Percentiles rank a stretch among this genome's conserved stretches.
Conservation (phyloP, 2,797 vertebrate species). For the Pristis pectinata region DNA sequence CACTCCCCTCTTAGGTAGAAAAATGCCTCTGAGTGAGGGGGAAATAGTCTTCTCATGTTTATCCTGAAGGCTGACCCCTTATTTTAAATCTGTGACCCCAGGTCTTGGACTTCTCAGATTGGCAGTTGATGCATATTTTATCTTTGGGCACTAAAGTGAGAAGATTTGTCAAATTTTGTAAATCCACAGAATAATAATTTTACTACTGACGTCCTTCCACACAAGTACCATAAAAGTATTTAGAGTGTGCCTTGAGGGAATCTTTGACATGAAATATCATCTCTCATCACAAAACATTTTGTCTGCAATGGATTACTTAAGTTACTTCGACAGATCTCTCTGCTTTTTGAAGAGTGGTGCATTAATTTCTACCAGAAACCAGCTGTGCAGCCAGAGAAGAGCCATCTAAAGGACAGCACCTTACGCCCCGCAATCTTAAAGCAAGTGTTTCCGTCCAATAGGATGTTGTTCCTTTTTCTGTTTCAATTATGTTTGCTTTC, state of each 20-base stretch:
- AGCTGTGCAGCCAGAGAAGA: neutral
- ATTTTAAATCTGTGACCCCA: too few species aligned
- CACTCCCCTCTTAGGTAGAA: too few species aligned
- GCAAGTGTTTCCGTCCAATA: neutral
- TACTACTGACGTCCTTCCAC: neutral
- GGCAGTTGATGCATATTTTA: neutral
- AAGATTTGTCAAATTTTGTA: neutral
- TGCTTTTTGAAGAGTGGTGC: neutral
- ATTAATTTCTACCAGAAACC: neutral
- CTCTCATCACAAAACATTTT: neutral
- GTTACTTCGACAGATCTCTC: neutral
- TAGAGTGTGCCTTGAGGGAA: too few species aligned
- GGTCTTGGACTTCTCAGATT: too few species aligned
- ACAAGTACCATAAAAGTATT: neutral
- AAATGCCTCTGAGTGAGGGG: too few species aligned
- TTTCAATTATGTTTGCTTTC: constrained; percentile 41
- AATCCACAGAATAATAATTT: neutral
- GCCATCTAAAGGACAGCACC: neutral
- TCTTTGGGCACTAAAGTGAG: neutral
- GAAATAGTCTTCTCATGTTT: too few species aligned
- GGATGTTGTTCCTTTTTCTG: neutral
- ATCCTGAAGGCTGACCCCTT: too few species aligned
- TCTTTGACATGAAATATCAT: neutral
- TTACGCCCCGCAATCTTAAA: neutral
- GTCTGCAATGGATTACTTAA: neutral